A percentile compares a stretch with the other conserved stretches of the same genome.
Evolutionary conservation across 1,140 invertebrate genomes (phyloP).

Genomic region (Riptortus pedestris): DNA sequence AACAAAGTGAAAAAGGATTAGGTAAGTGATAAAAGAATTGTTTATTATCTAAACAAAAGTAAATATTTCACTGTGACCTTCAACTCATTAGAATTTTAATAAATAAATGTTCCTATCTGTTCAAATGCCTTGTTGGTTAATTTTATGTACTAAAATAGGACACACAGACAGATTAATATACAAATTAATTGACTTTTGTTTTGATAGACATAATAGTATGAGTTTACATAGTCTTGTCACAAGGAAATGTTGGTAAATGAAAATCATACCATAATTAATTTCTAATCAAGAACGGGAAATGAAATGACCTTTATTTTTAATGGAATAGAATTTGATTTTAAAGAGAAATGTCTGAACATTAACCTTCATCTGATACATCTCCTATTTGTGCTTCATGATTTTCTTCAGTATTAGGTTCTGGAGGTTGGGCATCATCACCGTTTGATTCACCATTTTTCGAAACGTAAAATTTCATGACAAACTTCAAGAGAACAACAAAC

Average conservation of each 20-base stretch:
- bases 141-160: no score
- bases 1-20: no score
- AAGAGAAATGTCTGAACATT: background rate
- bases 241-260: background rate
- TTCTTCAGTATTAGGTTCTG: background rate
- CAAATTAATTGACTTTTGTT: background rate
- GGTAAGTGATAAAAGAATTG: no score
- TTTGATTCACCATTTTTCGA: no score
- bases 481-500: no score
- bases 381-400: background rate
- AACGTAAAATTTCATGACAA: no score
- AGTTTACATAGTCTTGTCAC: background rate
- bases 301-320: background rate
- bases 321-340: background rate
- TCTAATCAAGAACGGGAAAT: background rate
- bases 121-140: no score
- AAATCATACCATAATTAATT: background rate
- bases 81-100: no score
- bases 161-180: background rate
- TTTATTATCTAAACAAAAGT: no score
- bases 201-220: background rate
- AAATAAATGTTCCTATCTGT: no score
- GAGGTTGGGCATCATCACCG: background rate
- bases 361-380: conserved; percentile 10
- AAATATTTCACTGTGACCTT: no score